Evolutionary conservation across 2,113 vertebrate genomes (phyloP), one percentile per base, ranked within the genome.

Genomic region (Aix galericulata): DNA sequence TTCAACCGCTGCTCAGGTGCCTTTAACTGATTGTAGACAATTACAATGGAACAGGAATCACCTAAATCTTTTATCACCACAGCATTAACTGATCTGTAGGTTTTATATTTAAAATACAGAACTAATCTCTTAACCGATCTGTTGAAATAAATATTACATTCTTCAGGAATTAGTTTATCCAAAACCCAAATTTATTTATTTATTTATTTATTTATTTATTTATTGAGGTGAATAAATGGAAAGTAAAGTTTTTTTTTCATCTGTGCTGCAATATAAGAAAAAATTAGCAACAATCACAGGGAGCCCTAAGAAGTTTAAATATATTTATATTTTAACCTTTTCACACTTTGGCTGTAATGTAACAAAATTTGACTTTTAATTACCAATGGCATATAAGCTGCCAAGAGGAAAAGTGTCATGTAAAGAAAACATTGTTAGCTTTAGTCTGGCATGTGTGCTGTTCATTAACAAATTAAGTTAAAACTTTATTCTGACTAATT

Each of bases 401-500:
- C 87, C 72, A 52, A 56, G 67, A 67, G 77, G 67, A 88, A 87
- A 82, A 74, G 25, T 60, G 14, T 76, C 17, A 21, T 66, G 55
- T 76, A 93, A 95, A 69, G 50, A 88, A 68, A 87, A 38, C 59
- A 18, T n/a, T 46, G 23, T 73, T 85, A 44, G 75, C 72, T 89
- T 93, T 82, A 29, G 84, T 76, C 27, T 85, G 69, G 26, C 78
- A 85, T 1, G 1, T 56, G 52, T 82, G 62, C 42, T 85, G 26
- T 63, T 95, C 77, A 66, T 87, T 76, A 92, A 73, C 55, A 82
- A 93, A 89, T 93, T n/a, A 59, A 79, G 42, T 68, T 75, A 69
- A 77, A 95, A 93, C 91, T 93, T 95, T 74, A 59, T 81, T 90
- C 46, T 63, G 56, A 75, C 71, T 72, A 46, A 76, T 89, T 89